Base-by-base conservation (phyloP, 2,797 vertebrate genomes). In the Fundulus diaphanus region DNA sequence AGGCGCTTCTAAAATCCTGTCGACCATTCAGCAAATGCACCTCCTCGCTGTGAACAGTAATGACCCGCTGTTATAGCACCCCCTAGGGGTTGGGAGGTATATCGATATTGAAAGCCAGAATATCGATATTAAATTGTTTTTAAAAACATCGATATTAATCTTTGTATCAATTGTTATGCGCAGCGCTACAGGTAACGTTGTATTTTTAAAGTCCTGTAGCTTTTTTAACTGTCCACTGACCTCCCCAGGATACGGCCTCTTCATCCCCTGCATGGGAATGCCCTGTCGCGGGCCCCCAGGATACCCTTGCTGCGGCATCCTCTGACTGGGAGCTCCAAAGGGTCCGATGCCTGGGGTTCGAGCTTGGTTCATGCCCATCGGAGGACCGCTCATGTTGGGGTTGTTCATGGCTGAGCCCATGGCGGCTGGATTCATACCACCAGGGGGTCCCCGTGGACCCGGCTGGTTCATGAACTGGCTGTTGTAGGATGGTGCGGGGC, bases 401-500 rank as follows among this genome's bases (percentile, higher is more conserved):
- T 96, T 97, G 12, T 94, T 98, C 95, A 99, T 98, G 77, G 95
- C 94, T 11, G 96, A 95, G 40, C 95, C 96, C 96, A 99, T 99
- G 91, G 90, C 95, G 68, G 94, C 95, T 72, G 97, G 97, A 91
- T 98, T 99, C 96, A 99, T 97, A 85, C 95, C 97, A 90, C 97
- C 98, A 78, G 98, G 95, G 51, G 97, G 97, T 29, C 97, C 98
- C 72, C 98, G 96, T 20, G 96, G 97, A 83, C 97, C 98, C 70
- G 97, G 95, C 93, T 99, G 98, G 94, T 97, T 99, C 96, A 99
- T 97, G 94, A 98, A 99, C 95, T 99, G 98, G 96, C 92, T 99
- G 92, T 96, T 99, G 94, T 99, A 99, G 89, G 97, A 93, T 95
- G 99, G 98, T 73, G 96, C 91, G 54, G 97, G 97, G 93, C 97